Evolutionary conservation across 2,888 invertebrate genomes (phyloP).

Genomic region (Chloroclysta siterata): DNA sequence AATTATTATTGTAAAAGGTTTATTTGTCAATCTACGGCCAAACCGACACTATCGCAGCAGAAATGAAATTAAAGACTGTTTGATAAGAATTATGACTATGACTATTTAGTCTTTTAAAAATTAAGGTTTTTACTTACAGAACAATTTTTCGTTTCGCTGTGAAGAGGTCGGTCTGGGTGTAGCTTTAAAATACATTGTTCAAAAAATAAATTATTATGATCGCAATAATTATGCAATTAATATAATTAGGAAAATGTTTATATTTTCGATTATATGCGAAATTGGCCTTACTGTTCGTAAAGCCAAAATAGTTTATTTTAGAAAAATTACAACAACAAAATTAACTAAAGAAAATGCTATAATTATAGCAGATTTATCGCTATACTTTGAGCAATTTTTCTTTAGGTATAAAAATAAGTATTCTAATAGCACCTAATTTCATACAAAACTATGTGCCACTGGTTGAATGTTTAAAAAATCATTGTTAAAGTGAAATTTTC

Average conservation of each 20-base stretch:
- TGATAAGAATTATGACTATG: neutral
- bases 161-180: neutral
- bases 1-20: slow-evolving; percentile 3
- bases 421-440: neutral
- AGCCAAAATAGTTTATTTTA: neutral
- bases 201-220: neutral
- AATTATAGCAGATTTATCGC: neutral
- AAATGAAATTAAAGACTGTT: neutral
- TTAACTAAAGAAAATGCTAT: neutral
- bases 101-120: neutral
- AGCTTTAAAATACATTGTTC: slow-evolving; percentile 4
- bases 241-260: neutral
- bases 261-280: neutral
- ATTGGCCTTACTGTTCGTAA: neutral
- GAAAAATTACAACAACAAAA: neutral
- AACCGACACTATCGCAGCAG: slow-evolving; percentile 3
- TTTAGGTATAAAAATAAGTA: neutral
- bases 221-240: slow-evolving; percentile 2
- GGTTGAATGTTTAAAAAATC: neutral
- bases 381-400: neutral
- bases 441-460: neutral
- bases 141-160: neutral
- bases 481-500: slow-evolving; percentile 8
- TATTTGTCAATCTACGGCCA: slow-evolving; percentile 12
- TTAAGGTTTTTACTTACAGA: neutral